A percentile compares a stretch with the other conserved stretches of the same genome.
Conservation (phyloP, 2,888 invertebrate genomes). For the Heliconius cydno region DNA sequence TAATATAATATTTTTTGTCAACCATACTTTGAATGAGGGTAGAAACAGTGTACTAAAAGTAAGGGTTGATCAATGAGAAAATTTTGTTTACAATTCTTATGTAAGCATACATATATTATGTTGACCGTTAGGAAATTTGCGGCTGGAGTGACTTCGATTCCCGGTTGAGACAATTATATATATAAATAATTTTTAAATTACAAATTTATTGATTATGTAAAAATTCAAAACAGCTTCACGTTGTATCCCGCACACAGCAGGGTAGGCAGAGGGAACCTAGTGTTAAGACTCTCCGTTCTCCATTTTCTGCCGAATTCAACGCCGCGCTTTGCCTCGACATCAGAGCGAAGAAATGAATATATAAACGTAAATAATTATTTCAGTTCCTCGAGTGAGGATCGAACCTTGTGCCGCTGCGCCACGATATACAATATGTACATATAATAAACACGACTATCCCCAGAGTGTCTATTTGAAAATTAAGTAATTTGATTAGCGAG, state of each 20-base stretch:
- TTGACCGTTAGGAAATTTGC: background rate
- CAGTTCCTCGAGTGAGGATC: background rate
- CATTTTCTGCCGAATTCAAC: no score
- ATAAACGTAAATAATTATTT: background rate
- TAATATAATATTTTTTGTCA: background rate
- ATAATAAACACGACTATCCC: background rate
- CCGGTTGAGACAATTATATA: background rate
- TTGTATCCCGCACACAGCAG: no score
- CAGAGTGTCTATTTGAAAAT: conserved; percentile 27
- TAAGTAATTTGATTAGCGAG: conserved; percentile 25
- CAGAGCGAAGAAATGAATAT: no score
- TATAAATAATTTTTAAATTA: no score
- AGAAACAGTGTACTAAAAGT: conserved; percentile 5
- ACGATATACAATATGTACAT: background rate
- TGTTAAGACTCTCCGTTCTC: no score
- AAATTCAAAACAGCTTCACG: no score
- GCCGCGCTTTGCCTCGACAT: no score
- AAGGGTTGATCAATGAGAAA: conserved; percentile 19
- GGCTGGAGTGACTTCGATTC: background rate
- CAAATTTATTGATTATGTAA: no score
- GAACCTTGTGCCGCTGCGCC: background rate
- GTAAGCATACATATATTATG: background rate
- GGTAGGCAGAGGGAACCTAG: no score
- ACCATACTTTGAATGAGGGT: conserved; percentile 13
- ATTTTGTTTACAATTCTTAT: conserved; percentile 17